Conservation (phyloP, 2,113 vertebrate species). For the Xiphias gladius region DNA sequence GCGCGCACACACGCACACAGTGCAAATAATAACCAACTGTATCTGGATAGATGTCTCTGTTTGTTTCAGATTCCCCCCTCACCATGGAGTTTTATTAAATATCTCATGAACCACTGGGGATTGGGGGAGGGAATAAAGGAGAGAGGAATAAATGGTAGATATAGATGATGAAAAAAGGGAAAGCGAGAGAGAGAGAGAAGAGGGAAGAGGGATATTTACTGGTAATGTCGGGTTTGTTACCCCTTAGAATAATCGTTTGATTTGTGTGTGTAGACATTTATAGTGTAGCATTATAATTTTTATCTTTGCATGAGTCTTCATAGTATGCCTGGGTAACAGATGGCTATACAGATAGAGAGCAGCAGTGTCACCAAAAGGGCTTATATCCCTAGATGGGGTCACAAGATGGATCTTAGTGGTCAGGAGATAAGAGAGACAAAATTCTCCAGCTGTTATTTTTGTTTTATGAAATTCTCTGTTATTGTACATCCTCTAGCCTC, state of each 20-base stretch:
- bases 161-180: background rate
- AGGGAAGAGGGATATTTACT: conserved; percentile 21
- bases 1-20: conserved; percentile 26
- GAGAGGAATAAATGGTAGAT: conserved; percentile 4
- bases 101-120: conserved; percentile 49
- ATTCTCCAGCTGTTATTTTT: background rate
- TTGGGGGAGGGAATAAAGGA: conserved; percentile 25
- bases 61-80: conserved; percentile 44
- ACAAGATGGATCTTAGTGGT: background rate
- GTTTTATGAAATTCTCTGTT: background rate
- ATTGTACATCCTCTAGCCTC: background rate
- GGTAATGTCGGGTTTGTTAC: conserved; percentile 23
- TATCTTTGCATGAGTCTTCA: background rate
- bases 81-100: conserved; percentile 68
- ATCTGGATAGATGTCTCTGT: conserved; percentile 56
- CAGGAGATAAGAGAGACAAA: background rate
- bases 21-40: conserved; percentile 64
- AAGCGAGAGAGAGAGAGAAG: background rate
- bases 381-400: background rate
- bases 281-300: background rate
- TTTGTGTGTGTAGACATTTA: conserved; percentile 18
- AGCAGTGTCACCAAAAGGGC: background rate
- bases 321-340: background rate
- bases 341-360: background rate
- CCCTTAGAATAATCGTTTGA: conserved; percentile 15